Conservation (phyloP, 2,797 vertebrate genomes). For the Epinephelus malabaricus region DNA sequence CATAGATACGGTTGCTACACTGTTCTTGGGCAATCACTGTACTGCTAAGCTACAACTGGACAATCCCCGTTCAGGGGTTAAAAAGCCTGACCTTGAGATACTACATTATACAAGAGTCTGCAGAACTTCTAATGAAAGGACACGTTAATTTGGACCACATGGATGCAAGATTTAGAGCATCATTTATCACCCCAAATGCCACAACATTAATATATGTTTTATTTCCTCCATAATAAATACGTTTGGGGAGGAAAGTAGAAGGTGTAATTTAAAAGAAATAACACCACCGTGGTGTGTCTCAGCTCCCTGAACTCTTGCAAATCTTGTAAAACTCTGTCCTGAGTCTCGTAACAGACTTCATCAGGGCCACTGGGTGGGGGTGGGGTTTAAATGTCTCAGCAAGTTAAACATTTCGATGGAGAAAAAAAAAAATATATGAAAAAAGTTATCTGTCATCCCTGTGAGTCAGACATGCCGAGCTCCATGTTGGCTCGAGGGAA, state of each 20-base stretch:
- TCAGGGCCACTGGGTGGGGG: conserved; percentile 26
- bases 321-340: conserved; percentile 23
- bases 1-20: background rate
- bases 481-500: conserved; percentile 54
- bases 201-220: conserved; percentile 46
- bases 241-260: conserved; percentile 38
- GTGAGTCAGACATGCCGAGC: conserved; percentile 57
- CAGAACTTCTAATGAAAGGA: conserved; percentile 28
- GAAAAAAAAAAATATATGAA: background rate
- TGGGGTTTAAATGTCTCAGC: conserved; percentile 47
- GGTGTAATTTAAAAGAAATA: conserved; percentile 50
- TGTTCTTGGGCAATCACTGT: no score
- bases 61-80: background rate
- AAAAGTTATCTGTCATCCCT: conserved; percentile 57
- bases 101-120: background rate
- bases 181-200: conserved; percentile 57
- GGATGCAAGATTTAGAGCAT: conserved; percentile 6
- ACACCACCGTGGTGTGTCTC: background rate
- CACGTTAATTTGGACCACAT: conserved; percentile 31
- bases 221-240: conserved; percentile 45
- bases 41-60: background rate
- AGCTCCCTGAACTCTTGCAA: conserved; percentile 1
- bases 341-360: conserved; percentile 47
- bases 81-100: conserved; percentile 25
- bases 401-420: conserved; percentile 43